A percentile compares a stretch with the other conserved stretches of the same genome.
These are phyloP conservation scores for Antechinus stuartii DNA, from an alignment of 2,113 vertebrate species.

Conservation along the genomic window DNA sequence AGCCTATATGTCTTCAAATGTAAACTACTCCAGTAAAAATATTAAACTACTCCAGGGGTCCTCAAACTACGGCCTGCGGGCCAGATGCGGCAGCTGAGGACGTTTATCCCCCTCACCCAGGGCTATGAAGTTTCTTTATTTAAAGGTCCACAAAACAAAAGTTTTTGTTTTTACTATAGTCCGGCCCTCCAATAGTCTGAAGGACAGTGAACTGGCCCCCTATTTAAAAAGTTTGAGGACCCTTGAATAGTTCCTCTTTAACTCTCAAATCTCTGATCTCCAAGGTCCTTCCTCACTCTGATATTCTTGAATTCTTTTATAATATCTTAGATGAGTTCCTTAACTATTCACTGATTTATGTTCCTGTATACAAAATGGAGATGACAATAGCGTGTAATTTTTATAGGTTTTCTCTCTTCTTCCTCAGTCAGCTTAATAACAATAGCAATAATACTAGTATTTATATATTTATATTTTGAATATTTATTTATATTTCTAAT, in stretches of 20 bases:
- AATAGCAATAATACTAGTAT: neutral
- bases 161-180: too few relatives aligned
- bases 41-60: neutral
- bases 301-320: neutral
- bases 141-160: too few relatives aligned
- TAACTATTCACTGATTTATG: neutral
- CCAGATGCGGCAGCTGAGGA: too few relatives aligned
- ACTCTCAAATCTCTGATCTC: neutral
- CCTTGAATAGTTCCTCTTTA: neutral
- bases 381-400: neutral
- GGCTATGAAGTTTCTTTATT: too few relatives aligned
- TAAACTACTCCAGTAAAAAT: neutral
- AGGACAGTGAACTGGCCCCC: too few relatives aligned
- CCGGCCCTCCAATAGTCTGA: too few relatives aligned
- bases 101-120: too few relatives aligned
- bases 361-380: neutral
- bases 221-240: too few relatives aligned
- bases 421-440: neutral
- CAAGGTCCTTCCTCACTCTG: neutral
- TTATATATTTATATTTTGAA: neutral
- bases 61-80: too few relatives aligned
- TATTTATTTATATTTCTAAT: too few relatives aligned
- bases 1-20: neutral
- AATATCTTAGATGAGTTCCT: neutral
- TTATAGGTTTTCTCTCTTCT: neutral